Percentiles rank a stretch among this genome's conserved stretches.
phyloP scores from a whole-genome alignment of 2,113 vertebrate species.

The Tragulus kanchil region DNA sequence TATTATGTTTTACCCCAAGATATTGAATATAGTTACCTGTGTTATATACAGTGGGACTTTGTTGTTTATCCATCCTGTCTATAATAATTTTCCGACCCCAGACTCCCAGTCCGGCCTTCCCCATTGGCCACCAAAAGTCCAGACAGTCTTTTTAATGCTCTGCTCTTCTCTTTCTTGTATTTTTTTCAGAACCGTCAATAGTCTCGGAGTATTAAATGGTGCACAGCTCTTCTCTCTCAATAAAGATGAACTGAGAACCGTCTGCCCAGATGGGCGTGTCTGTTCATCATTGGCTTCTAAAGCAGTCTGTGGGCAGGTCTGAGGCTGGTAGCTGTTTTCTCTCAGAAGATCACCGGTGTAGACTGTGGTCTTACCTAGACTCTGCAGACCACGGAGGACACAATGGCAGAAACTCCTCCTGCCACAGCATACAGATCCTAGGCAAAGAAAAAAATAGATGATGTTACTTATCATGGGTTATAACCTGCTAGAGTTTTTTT shows the following conservation, averaged over 20 bases:
- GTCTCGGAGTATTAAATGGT: slow-evolving; percentile 96
- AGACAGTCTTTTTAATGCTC: background rate
- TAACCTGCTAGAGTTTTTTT: background rate
- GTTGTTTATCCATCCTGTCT: background rate
- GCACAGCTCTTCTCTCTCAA: slow-evolving; percentile 99
- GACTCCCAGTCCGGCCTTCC: background rate
- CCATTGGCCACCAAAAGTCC: background rate
- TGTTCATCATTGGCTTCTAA: background rate
- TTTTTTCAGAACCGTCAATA: slow-evolving; percentile 92
- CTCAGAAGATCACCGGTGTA: background rate
- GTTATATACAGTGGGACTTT: background rate
- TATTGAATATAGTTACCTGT: background rate
- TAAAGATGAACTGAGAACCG: slow-evolving; percentile 96
- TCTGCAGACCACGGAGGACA: background rate
- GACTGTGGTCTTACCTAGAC: background rate
- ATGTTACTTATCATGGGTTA: background rate
- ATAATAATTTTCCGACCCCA: background rate
- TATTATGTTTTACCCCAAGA: background rate
- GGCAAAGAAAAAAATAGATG: background rate
- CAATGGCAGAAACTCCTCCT: background rate
- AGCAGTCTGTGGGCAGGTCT: background rate
- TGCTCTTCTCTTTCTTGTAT: background rate
- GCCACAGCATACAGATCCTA: background rate
- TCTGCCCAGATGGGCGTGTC: slow-evolving; percentile 91
- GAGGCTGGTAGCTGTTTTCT: background rate